Conservation (phyloP, 2,797 vertebrate genomes). For the Harpagifer antarcticus region DNA sequence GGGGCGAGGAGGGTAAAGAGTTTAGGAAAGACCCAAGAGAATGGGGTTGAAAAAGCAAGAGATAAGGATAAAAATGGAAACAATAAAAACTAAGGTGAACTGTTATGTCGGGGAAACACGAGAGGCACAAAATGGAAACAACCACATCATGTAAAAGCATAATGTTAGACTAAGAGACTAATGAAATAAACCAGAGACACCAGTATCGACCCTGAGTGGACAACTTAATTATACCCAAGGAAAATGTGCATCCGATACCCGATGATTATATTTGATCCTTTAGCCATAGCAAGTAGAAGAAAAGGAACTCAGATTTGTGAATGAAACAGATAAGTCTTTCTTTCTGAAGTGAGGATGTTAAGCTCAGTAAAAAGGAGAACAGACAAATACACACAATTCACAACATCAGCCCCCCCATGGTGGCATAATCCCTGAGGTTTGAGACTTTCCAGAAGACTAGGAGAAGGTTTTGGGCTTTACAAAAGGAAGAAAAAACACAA, state of each 20-base stretch:
- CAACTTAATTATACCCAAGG: slow-evolving; percentile 81
- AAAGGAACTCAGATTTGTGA: slow-evolving; percentile 64
- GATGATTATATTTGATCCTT: slow-evolving; percentile 65
- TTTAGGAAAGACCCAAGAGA: slow-evolving; percentile 64
- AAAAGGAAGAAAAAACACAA: slow-evolving; percentile 45
- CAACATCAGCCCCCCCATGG: slow-evolving; percentile 33
- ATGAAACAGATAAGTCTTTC: slow-evolving; percentile 50
- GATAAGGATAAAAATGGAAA: slow-evolving; percentile 77
- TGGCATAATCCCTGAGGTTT: slow-evolving; percentile 61
- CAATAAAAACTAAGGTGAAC: slow-evolving; percentile 74
- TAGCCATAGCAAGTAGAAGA: slow-evolving; percentile 40
- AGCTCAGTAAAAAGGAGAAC: slow-evolving; percentile 48
- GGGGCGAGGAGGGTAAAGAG: slow-evolving; percentile 82
- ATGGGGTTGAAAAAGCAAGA: slow-evolving; percentile 52
- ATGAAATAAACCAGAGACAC: slow-evolving; percentile 76
- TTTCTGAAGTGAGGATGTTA: slow-evolving; percentile 32
- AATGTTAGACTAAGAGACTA: slow-evolving; percentile 56
- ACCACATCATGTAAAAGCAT: slow-evolving; percentile 61
- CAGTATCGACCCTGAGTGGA: slow-evolving; percentile 77
- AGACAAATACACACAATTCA: slow-evolving; percentile 63
- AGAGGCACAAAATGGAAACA: slow-evolving; percentile 36
- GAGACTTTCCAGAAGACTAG: slow-evolving; percentile 57
- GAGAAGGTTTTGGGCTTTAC: slow-evolving; percentile 57
- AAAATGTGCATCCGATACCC: slow-evolving; percentile 72
- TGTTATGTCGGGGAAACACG: slow-evolving; percentile 56